Evolutionary conservation across 2,113 vertebrate genomes (phyloP).

Genomic region (Neoarius graeffei): DNA sequence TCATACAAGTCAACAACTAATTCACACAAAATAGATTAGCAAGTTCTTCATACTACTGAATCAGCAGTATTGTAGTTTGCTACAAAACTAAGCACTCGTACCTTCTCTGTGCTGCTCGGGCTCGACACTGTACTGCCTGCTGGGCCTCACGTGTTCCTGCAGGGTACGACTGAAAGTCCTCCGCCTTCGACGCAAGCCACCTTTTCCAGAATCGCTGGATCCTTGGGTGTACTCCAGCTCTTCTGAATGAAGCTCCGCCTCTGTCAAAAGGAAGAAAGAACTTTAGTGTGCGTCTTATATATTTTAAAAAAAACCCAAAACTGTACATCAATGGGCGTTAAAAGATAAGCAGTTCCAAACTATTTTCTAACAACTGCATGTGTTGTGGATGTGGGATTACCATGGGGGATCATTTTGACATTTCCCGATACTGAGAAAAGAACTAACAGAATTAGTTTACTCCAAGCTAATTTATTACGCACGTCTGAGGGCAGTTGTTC

Average conservation of each 20-base stretch:
- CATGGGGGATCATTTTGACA: background rate
- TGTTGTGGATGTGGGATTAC: background rate
- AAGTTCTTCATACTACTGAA: no score
- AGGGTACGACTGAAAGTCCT: slow-evolving; percentile 78
- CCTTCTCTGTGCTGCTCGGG: slow-evolving; percentile 64
- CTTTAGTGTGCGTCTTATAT: background rate
- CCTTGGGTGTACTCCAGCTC: slow-evolving; percentile 80
- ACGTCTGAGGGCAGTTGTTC: background rate
- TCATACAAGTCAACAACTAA: background rate
- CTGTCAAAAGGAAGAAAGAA: slow-evolving; percentile 59
- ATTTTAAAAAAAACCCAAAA: no score
- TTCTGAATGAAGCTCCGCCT: slow-evolving; percentile 86
- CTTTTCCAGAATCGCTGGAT: slow-evolving; percentile 80
- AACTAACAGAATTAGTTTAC: background rate
- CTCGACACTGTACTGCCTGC: slow-evolving; percentile 62
- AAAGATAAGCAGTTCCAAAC: background rate
- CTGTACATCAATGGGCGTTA: background rate
- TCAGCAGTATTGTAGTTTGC: background rate
- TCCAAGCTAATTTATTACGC: background rate
- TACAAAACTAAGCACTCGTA: slow-evolving; percentile 40
- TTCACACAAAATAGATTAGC: background rate
- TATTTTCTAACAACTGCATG: background rate
- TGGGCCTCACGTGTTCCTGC: slow-evolving; percentile 75
- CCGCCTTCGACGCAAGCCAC: slow-evolving; percentile 78
- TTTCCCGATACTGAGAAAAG: background rate